A percentile compares a stretch with the other conserved stretches of the same genome.
phyloP scores from a whole-genome alignment of 2,113 vertebrate genomes.

The Pteruthius melanotis region DNA sequence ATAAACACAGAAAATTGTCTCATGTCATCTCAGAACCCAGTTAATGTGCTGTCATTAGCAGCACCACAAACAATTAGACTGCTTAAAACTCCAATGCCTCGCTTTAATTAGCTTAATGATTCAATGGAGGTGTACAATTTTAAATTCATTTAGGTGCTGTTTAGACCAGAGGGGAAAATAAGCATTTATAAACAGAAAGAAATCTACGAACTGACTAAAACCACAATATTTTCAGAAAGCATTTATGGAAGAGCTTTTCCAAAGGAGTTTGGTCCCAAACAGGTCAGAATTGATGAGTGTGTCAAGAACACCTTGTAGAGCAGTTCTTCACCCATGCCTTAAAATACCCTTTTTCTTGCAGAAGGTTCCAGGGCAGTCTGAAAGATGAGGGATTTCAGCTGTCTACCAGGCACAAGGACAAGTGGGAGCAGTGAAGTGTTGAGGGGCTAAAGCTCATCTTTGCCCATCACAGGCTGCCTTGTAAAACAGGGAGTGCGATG shows the following conservation, averaged over 20 bases:
- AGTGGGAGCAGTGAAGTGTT: neutral
- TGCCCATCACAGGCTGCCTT: neutral
- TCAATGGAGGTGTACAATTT: neutral
- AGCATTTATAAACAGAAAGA: neutral
- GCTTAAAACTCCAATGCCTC: neutral
- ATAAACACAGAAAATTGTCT: neutral
- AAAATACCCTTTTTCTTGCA: neutral
- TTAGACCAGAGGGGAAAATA: neutral
- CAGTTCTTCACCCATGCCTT: neutral
- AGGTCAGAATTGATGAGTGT: neutral
- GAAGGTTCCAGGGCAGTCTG: neutral
- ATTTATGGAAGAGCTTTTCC: neutral
- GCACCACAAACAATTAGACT: neutral
- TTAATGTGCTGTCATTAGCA: neutral
- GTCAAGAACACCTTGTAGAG: rapidly evolving
- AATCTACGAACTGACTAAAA: neutral
- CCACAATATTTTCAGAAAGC: neutral
- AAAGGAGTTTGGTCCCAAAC: neutral
- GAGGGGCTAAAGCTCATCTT: neutral
- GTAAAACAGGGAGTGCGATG: neutral
- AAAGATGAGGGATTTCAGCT: neutral
- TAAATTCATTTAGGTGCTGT: neutral
- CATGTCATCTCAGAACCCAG: neutral
- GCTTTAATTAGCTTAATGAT: neutral
- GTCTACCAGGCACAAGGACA: neutral